A percentile compares a stretch with the other conserved stretches of the same genome.
These are phyloP conservation scores for Petrocephalus sullivani DNA, from an alignment of 2,797 vertebrate genomes.

Conservation along the genomic window DNA sequence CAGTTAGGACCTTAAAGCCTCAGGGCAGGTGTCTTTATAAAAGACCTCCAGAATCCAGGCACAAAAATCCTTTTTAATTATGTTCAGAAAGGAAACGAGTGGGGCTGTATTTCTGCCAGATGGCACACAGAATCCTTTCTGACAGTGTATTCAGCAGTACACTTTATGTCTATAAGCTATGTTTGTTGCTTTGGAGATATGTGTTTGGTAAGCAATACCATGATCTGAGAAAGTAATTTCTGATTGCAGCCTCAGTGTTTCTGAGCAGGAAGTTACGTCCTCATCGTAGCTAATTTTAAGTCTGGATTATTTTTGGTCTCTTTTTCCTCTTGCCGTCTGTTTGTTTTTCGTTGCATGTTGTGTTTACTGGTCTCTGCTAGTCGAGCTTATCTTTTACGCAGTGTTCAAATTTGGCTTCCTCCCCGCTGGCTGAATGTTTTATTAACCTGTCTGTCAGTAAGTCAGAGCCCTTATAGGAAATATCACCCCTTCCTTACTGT, in stretches of 20 bases:
- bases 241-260: not conserved
- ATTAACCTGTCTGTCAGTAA: conserved; percentile 64
- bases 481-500: conserved; percentile 18
- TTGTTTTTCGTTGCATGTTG: not conserved
- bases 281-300: not conserved
- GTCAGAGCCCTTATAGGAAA: conserved; percentile 61
- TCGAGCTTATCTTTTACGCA: not conserved
- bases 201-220: not conserved
- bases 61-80: not conserved
- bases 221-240: not conserved
- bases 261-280: not conserved
- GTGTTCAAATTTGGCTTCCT: conserved; percentile 55
- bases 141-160: not conserved
- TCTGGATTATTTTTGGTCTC: not conserved
- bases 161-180: not conserved
- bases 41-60: not conserved
- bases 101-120: not conserved
- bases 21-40: not conserved
- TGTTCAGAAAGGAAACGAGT: not conserved
- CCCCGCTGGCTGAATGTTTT: conserved; percentile 42
- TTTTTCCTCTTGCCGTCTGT: not conserved
- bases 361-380: not conserved
- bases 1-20: not conserved
- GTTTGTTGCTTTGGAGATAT: not conserved
- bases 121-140: not conserved